phyloP scores from a whole-genome alignment of 2,113 vertebrate species.

The mouse (Mus musculus) region GRCm39 chr17:94721501-94722000 shows the following conservation, averaged over 20 bases:
- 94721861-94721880: not conserved
- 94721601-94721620: not conserved
- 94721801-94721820: not conserved
- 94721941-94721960: not conserved
- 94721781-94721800: not conserved
- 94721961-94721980: not conserved
- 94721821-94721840: not conserved
- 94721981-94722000: constrained; percentile 4
- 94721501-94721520: not conserved
- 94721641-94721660: not conserved
- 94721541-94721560: not conserved
- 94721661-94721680: not conserved
- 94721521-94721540: not conserved
- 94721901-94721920: not conserved
- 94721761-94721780: not conserved
- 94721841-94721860: not conserved
- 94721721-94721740: not conserved
- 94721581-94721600: not conserved
- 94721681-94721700: not conserved
- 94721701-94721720: not conserved
- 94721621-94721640: not conserved
- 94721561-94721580: not conserved
- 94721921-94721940: not conserved
- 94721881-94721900: not conserved
- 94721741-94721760: not conserved